These are phyloP conservation scores for Epirrita christyi DNA, from an alignment of 2,888 invertebrate genomes.

Conservation along the genomic window DNA sequence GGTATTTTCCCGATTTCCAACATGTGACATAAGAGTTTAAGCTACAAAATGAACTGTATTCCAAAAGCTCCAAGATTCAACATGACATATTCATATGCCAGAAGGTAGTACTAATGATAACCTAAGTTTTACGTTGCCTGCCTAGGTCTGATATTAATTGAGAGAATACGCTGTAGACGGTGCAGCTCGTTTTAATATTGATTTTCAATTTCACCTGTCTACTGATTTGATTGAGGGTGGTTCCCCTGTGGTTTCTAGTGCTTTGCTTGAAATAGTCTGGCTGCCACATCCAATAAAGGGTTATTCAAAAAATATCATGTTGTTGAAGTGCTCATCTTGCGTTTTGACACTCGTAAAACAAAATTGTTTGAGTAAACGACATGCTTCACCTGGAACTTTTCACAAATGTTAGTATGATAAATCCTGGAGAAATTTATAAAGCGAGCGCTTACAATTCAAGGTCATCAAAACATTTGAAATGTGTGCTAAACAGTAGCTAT, in stretches of 20 bases:
- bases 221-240: conserved; percentile 2
- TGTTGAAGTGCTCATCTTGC: background rate
- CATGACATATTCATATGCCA: too few species aligned
- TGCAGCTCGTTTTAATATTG: conserved; percentile 30
- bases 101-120: too few species aligned
- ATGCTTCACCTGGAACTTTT: conserved; percentile 12
- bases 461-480: conserved; percentile 22
- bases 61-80: conserved; percentile 12
- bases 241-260: conserved; percentile 4
- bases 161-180: conserved; percentile 15
- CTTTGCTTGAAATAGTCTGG: background rate
- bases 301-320: background rate
- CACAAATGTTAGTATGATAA: conserved; percentile 15
- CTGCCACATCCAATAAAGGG: background rate
- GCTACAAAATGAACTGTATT: conserved; percentile 20
- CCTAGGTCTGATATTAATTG: conserved; percentile 10
- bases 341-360: conserved; percentile 7
- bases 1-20: conserved; percentile 43
- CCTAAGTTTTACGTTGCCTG: background rate
- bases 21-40: conserved; percentile 10
- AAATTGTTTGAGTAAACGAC: conserved; percentile 4
- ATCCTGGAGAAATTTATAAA: conserved; percentile 20
- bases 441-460: conserved; percentile 24
- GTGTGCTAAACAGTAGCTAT: conserved; percentile 29
- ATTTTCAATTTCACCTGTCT: conserved; percentile 14